Percentiles rank a stretch among this genome's conserved stretches.
Conservation (phyloP, 2,888 invertebrate species). For the Drosophila meridionalis region DNA sequence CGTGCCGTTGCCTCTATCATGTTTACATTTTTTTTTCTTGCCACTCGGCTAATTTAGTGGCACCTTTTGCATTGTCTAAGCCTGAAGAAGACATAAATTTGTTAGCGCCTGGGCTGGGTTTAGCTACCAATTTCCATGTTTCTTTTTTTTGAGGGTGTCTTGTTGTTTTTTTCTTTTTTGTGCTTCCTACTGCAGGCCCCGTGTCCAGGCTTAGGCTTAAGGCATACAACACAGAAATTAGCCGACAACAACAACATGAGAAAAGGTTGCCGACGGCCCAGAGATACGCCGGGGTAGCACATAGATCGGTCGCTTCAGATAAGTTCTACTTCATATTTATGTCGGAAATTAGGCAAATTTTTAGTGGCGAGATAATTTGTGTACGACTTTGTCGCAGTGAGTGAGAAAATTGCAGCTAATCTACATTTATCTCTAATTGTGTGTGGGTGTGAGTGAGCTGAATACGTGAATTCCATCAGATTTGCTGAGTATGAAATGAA, state of each 20-base stretch:
- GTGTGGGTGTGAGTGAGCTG: neutral
- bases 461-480: conserved; percentile 20
- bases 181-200: conserved; percentile 19
- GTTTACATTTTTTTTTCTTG: conserved; percentile 11
- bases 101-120: conserved; percentile 69
- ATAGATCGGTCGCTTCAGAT: conserved; percentile 80
- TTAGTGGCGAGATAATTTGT: conserved; percentile 84
- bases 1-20: neutral
- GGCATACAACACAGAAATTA: conserved; percentile 54
- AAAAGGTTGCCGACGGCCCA: conserved; percentile 63
- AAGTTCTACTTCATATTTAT: conserved; percentile 77
- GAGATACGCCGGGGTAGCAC: conserved; percentile 24
- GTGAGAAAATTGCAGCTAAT: conserved; percentile 71
- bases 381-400: conserved; percentile 81
- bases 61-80: conserved; percentile 74
- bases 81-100: conserved; percentile 79
- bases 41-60: conserved; percentile 61
- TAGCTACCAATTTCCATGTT: conserved; percentile 47
- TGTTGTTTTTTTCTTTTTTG: conserved; percentile 20
- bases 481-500: neutral
- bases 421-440: conserved; percentile 42
- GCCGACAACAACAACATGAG: conserved; percentile 34
- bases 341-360: conserved; percentile 83
- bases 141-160: conserved; percentile 64
- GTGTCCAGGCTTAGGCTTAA: conserved; percentile 48